Evolutionary conservation across 2,888 invertebrate species (phyloP).

Genomic region (Seladonia tumulorum): DNA sequence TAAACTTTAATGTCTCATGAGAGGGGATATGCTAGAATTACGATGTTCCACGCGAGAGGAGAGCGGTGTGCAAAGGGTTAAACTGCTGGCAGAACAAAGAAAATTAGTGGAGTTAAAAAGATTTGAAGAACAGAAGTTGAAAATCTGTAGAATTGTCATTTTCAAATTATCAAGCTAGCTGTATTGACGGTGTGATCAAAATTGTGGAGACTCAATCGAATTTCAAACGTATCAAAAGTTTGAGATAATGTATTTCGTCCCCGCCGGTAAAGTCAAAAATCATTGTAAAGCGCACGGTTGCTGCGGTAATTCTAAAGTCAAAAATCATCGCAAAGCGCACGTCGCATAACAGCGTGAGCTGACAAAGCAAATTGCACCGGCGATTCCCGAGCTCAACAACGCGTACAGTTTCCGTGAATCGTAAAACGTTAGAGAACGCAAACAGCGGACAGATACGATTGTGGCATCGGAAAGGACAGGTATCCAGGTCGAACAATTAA

Average conservation of each 20-base stretch:
- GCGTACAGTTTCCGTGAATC: neutral
- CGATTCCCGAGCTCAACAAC: neutral
- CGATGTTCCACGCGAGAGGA: too few species aligned
- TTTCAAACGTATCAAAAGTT: neutral
- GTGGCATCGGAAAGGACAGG: neutral
- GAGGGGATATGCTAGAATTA: too few species aligned
- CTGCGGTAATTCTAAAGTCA: rapidly evolving
- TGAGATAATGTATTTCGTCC: too few species aligned
- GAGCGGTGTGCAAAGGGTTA: too few species aligned
- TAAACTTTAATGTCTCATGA: too few species aligned
- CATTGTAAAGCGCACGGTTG: neutral
- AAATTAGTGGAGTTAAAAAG: neutral
- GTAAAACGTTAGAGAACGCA: neutral
- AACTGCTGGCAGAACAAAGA: too few species aligned
- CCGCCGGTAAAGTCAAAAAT: neutral
- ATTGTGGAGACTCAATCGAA: neutral
- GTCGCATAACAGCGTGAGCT: neutral
- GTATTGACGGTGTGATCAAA: neutral
- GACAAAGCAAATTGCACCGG: neutral
- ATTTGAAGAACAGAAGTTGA: neutral
- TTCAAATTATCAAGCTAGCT: neutral
- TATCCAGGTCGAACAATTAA: slow-evolving; percentile 3
- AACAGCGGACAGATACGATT: neutral
- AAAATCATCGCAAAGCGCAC: neutral
- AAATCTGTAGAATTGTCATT: neutral